phyloP scores from a whole-genome alignment of 1,140 invertebrate genomes.

The Carcinoscorpius rotundicauda region DNA sequence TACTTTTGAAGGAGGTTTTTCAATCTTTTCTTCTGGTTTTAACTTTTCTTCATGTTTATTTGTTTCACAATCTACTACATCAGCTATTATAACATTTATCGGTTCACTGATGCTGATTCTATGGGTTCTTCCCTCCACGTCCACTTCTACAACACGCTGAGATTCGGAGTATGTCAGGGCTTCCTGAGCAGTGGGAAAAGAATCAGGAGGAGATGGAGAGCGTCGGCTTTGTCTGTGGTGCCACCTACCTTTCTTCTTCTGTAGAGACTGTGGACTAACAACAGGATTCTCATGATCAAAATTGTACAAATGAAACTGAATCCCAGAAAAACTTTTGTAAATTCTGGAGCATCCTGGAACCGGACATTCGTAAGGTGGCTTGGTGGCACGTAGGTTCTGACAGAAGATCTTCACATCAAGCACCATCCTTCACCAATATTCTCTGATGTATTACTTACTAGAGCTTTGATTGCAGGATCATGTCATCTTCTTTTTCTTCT shows the following conservation, averaged over 20 bases:
- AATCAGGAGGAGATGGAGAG: slow-evolving; percentile 34
- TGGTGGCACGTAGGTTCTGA: slow-evolving; percentile 48
- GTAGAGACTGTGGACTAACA: slow-evolving; percentile 7
- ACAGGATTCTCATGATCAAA: slow-evolving; percentile 55
- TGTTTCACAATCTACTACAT: slow-evolving; percentile 11
- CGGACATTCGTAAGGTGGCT: slow-evolving; percentile 72
- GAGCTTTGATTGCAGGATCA: too few relatives aligned
- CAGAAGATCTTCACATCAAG: slow-evolving; percentile 69
- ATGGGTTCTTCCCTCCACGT: slow-evolving; percentile 52
- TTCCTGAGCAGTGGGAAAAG: slow-evolving; percentile 27
- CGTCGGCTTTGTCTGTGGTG: slow-evolving; percentile 28
- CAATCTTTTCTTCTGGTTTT: slow-evolving; percentile 15
- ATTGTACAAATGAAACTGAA: slow-evolving; percentile 72
- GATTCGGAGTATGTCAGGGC: slow-evolving; percentile 58
- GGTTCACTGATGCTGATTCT: slow-evolving; percentile 40
- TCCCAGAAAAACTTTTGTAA: slow-evolving; percentile 69
- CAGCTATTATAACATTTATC: slow-evolving; percentile 30
- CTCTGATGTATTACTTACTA: too few relatives aligned
- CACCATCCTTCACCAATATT: slow-evolving; percentile 39
- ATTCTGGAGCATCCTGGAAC: slow-evolving; percentile 66
- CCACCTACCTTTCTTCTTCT: slow-evolving; percentile 24
- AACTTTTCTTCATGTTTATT: slow-evolving; percentile 13
- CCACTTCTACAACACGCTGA: slow-evolving; percentile 70
- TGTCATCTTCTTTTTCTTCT: too few relatives aligned
- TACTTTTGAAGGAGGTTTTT: slow-evolving; percentile 11